Evolutionary conservation across 2,113 vertebrate species (phyloP).

Genomic region (Scomber japonicus): DNA sequence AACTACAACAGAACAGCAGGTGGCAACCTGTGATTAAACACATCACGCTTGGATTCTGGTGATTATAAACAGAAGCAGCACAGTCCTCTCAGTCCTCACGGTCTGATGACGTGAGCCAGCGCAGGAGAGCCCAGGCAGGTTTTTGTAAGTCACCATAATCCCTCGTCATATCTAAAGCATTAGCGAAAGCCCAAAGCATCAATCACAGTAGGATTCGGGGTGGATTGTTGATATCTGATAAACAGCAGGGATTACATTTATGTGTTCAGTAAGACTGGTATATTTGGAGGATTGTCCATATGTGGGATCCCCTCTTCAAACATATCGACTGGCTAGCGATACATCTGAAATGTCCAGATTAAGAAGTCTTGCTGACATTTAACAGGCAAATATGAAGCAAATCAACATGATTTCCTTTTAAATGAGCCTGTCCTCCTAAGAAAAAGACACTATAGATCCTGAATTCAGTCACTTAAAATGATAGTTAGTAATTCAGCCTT

Average conservation of each 20-base stretch:
- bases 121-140: conserved; percentile 64
- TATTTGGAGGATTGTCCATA: conserved; percentile 39
- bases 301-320: conserved; percentile 2
- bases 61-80: conserved; percentile 49
- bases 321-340: conserved; percentile 5
- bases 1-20: conserved; percentile 42
- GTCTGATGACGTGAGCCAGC: conserved; percentile 51
- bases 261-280: conserved; percentile 45
- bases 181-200: conserved; percentile 64
- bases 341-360: conserved; percentile 54
- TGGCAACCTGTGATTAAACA: conserved; percentile 60
- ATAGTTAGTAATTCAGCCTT: not conserved
- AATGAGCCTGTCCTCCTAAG: conserved; percentile 27
- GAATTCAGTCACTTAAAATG: too few species aligned
- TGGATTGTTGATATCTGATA: conserved; percentile 68
- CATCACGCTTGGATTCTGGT: conserved; percentile 49
- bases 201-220: conserved; percentile 62
- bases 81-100: conserved; percentile 60
- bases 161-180: conserved; percentile 64
- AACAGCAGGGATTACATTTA: conserved; percentile 64
- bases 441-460: too few species aligned
- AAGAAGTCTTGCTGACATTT: conserved; percentile 65
- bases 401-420: conserved; percentile 66
- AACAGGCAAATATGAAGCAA: conserved; percentile 41
- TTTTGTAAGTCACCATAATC: conserved; percentile 73